phyloP scores from a whole-genome alignment of 2,797 vertebrate genomes.

The Distichodus sexfasciatus region DNA sequence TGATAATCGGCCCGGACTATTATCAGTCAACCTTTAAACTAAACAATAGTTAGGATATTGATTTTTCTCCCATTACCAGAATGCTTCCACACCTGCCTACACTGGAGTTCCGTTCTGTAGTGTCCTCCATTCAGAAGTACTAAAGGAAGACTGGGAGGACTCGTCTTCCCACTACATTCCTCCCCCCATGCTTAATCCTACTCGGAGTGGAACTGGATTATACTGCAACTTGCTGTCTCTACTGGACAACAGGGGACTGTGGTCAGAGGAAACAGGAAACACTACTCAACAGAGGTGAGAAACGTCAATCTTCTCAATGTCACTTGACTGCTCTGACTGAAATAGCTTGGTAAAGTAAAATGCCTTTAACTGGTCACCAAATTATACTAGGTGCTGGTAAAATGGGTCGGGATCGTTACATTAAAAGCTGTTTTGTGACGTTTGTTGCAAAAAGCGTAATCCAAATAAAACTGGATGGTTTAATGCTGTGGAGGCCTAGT shows the following conservation, averaged over 20 bases:
- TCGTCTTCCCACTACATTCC: slow-evolving; percentile 63
- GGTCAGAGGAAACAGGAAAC: slow-evolving; percentile 43
- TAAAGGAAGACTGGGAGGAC: slow-evolving; percentile 18
- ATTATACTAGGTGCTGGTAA: no score
- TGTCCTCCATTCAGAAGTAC: slow-evolving; percentile 59
- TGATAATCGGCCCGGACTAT: no score
- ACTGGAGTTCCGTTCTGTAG: slow-evolving; percentile 71
- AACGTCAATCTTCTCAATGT: no score
- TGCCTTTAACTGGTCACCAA: no score
- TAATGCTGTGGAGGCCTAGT: no score
- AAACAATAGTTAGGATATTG: neutral
- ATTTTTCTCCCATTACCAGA: slow-evolving; percentile 44
- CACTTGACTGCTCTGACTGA: no score
- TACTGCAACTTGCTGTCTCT: slow-evolving; percentile 58
- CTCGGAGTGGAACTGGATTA: slow-evolving; percentile 67
- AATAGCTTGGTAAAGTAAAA: no score
- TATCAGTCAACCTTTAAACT: neutral
- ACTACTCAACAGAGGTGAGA: slow-evolving; percentile 58
- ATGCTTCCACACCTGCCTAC: slow-evolving; percentile 46
- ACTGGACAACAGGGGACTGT: slow-evolving; percentile 29
- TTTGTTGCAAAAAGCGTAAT: no score
- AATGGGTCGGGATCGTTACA: no score
- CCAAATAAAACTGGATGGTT: no score
- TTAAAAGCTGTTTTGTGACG: no score
- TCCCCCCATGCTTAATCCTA: slow-evolving; percentile 72